phyloP scores from a whole-genome alignment of 2,797 vertebrate species.

The Tympanoctomys barrerae region DNA sequence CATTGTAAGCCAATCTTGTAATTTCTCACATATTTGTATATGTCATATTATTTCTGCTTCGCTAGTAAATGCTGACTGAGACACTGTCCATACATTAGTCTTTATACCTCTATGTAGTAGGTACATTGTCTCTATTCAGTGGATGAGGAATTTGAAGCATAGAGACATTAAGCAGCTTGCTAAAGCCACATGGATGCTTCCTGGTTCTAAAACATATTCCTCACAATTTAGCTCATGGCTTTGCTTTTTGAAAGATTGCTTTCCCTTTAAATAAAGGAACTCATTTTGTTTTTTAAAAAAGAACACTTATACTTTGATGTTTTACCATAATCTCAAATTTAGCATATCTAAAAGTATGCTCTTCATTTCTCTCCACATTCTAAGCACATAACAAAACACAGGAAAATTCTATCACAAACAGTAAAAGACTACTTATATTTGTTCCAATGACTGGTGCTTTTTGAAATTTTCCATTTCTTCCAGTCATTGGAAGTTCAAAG shows the following conservation, averaged over 20 bases:
- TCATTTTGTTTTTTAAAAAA: constrained; percentile 16
- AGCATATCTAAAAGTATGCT: not conserved
- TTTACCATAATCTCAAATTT: not conserved
- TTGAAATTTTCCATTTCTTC: not conserved
- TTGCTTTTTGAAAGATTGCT: not conserved
- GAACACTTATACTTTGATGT: not conserved
- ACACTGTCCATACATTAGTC: not conserved
- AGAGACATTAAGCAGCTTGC: constrained; percentile 3
- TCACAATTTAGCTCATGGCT: not conserved
- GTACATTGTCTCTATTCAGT: not conserved
- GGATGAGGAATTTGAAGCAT: not conserved
- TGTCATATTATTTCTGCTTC: too few species aligned
- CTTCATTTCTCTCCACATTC: not conserved
- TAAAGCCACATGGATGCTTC: not conserved
- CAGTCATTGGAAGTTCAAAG: not conserved
- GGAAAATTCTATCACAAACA: not conserved
- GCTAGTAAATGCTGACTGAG: too few species aligned
- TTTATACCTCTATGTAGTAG: not conserved
- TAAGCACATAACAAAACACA: not conserved
- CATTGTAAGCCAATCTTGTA: too few species aligned
- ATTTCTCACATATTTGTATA: too few species aligned
- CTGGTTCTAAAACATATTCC: not conserved
- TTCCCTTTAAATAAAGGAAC: constrained; percentile 35
- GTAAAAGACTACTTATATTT: not conserved
- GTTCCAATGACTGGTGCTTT: not conserved